phyloP scores from a whole-genome alignment of 1,140 invertebrate species.

The Aphidius ervi region DNA sequence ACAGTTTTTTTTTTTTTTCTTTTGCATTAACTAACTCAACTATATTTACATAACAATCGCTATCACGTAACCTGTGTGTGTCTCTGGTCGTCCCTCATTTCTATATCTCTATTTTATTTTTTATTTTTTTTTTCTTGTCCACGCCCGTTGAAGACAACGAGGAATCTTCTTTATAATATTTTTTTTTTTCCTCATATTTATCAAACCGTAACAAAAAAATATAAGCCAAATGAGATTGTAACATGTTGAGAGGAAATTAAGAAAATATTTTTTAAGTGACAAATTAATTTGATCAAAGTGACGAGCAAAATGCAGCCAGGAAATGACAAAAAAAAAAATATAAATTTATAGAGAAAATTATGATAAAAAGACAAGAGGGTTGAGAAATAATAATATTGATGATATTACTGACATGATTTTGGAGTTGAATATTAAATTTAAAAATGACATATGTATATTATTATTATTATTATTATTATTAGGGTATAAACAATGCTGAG shows the following conservation, averaged over 20 bases:
- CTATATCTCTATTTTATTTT: constrained; percentile 26
- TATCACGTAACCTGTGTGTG: constrained; percentile 42
- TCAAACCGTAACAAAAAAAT: constrained; percentile 1
- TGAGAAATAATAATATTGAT: neutral
- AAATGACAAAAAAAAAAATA: constrained; percentile 16
- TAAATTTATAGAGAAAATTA: constrained; percentile 4
- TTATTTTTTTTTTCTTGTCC: constrained; percentile 12
- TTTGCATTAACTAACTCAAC: constrained; percentile 37
- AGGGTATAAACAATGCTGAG: no score
- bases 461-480: no score
- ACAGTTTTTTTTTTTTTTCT: constrained; percentile 32
- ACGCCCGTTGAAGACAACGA: neutral
- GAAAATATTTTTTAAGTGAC: neutral
- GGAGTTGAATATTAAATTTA: neutral
- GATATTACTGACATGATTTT: constrained; percentile 12
- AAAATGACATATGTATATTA: no score
- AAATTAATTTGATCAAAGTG: constrained; percentile 14
- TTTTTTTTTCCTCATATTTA: constrained; percentile 6
- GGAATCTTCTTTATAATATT: neutral
- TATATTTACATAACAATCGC: constrained; percentile 52
- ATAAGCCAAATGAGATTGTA: no score
- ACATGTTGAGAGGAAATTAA: neutral
- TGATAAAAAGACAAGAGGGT: neutral
- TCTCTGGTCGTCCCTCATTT: constrained; percentile 20
- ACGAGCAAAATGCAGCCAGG: constrained; percentile 11